Evolutionary conservation across 2,113 vertebrate genomes (phyloP).

Genomic region (Zeus faber): DNA sequence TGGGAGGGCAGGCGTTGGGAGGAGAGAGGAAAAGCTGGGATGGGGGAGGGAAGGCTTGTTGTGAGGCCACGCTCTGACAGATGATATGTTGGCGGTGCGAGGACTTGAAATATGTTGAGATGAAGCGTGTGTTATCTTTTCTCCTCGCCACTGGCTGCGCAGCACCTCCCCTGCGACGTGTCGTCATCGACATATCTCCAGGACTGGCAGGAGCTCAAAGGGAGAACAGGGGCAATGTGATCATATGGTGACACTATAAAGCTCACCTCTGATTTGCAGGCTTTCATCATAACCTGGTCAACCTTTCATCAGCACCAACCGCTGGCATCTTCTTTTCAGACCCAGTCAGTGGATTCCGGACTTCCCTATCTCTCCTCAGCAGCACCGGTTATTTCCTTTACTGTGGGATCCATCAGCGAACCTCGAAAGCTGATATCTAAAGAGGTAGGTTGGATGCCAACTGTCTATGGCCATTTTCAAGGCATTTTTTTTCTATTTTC

Average conservation of each 20-base stretch:
- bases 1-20: constrained; percentile 1
- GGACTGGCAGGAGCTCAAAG: constrained; percentile 59
- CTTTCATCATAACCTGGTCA: constrained; percentile 49
- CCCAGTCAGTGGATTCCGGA: constrained; percentile 26
- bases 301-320: constrained; percentile 42
- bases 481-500: too few species aligned
- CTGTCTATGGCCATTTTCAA: too few species aligned
- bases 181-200: constrained; percentile 65
- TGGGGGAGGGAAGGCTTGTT: constrained; percentile 45
- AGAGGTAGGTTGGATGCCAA: constrained; percentile 68
- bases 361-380: constrained; percentile 35
- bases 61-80: constrained; percentile 50
- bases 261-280: constrained; percentile 56
- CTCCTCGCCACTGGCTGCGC: constrained; percentile 58
- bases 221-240: constrained; percentile 66
- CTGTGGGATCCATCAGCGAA: constrained; percentile 23
- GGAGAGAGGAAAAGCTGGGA: constrained; percentile 13
- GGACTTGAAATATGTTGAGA: constrained; percentile 65
- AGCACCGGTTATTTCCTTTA: constrained; percentile 34
- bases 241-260: constrained; percentile 68
- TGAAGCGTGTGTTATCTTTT: constrained; percentile 73
- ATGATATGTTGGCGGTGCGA: constrained; percentile 38
- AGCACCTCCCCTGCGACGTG: constrained; percentile 65
- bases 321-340: constrained; percentile 35
- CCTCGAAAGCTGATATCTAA: constrained; percentile 23